Percentiles rank a stretch among this genome's conserved stretches.
These are phyloP conservation scores for Beroe forskalii DNA, from an alignment of 37 sponge, comb jelly and placozoan genomes.

Conservation along the genomic window DNA sequence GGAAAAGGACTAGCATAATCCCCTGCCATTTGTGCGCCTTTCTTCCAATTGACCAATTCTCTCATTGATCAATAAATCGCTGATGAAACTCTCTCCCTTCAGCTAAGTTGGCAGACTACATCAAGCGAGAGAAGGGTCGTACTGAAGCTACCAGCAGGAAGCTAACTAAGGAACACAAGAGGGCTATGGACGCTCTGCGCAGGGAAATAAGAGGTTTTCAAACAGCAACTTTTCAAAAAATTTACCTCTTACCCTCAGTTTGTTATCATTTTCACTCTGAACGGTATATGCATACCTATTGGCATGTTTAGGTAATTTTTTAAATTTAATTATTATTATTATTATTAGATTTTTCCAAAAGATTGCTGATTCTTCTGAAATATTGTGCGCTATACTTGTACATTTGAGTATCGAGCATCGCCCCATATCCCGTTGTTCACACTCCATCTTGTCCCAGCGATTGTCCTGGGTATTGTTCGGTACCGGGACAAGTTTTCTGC, in stretches of 20 bases:
- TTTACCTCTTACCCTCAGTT: not conserved
- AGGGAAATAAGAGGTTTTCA: not conserved
- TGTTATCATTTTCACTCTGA: no score
- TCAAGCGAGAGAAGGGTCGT: not conserved
- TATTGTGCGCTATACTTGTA: no score
- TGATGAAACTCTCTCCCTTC: not conserved
- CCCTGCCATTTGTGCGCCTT: no score
- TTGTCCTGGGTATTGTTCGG: not conserved
- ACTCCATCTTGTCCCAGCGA: constrained; percentile 11
- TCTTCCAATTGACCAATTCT: no score
- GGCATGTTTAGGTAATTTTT: not conserved
- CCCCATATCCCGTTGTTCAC: not conserved
- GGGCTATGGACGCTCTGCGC: not conserved
- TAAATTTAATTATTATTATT: not conserved
- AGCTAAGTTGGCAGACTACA: constrained; percentile 7
- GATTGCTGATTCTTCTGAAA: no score
- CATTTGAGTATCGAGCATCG: not conserved
- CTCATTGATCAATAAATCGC: no score
- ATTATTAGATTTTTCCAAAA: not conserved
- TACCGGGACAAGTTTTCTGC: constrained; percentile 6
- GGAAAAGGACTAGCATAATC: no score
- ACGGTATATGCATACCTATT: no score
- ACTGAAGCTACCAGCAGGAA: constrained; percentile 12
- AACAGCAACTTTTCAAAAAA: not conserved
- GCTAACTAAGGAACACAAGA: constrained; percentile 3